phyloP scores from a whole-genome alignment of 2,888 invertebrate species.

The Fragum whitleyi region DNA sequence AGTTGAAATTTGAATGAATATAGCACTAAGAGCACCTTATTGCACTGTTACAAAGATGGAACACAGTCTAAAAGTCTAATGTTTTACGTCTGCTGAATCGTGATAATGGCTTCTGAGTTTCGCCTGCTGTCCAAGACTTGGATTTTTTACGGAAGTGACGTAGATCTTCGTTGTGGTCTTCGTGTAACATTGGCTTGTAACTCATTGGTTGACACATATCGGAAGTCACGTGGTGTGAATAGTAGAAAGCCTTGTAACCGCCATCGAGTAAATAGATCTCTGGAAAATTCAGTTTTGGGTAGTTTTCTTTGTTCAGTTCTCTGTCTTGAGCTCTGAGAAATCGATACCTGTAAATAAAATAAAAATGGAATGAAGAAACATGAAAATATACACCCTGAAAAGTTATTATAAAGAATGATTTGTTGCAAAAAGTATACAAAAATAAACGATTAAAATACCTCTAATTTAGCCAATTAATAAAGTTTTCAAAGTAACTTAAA shows the following conservation, averaged over 20 bases:
- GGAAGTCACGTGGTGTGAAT: conserved; percentile 81
- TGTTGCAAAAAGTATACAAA: too few species aligned
- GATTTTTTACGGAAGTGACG: conserved; percentile 91
- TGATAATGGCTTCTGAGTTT: conserved; percentile 38
- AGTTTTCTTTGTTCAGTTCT: conserved; percentile 91
- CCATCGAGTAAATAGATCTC: conserved; percentile 96
- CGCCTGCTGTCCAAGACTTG: conserved; percentile 87
- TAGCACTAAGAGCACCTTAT: conserved; percentile 2
- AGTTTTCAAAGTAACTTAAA: too few species aligned
- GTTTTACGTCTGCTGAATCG: conserved; percentile 13
- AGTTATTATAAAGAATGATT: too few species aligned
- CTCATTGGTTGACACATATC: conserved; percentile 89
- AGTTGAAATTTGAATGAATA: too few species aligned
- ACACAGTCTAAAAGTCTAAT: not conserved
- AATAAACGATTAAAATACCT: too few species aligned
- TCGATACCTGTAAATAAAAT: conserved; percentile 35
- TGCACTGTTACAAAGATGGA: not conserved
- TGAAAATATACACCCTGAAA: not conserved
- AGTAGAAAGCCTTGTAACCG: conserved; percentile 90
- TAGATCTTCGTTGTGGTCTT: conserved; percentile 90
- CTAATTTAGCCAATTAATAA: too few species aligned
- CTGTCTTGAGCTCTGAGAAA: conserved; percentile 88
- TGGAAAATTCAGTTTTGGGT: conserved; percentile 94
- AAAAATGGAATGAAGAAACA: not conserved
- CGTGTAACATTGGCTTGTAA: conserved; percentile 94